These are phyloP conservation scores for Hirtodrosophila cameraria DNA, from an alignment of 2,888 invertebrate genomes.

Conservation along the genomic window DNA sequence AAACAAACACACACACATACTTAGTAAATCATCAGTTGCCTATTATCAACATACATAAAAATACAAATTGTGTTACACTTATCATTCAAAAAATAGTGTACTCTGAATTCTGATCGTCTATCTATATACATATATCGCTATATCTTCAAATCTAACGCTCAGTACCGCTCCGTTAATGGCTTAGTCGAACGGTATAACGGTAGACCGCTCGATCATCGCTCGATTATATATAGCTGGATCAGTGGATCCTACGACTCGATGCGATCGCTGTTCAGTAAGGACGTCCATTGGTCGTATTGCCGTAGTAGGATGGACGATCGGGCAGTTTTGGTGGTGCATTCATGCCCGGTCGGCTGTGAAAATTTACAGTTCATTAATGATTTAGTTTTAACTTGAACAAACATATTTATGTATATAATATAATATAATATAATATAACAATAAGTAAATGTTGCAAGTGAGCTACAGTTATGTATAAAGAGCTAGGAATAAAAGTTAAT, in stretches of 20 bases:
- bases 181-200: slow-evolving; percentile 1
- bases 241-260: no score
- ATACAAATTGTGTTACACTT: slow-evolving; percentile 54
- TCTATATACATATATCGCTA: slow-evolving; percentile 8
- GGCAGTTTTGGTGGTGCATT: slow-evolving; percentile 93
- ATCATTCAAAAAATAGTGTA: slow-evolving; percentile 20
- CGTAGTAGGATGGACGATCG: slow-evolving; percentile 89
- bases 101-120: slow-evolving; percentile 2
- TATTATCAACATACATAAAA: slow-evolving; percentile 38
- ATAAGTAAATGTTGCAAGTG: slow-evolving; percentile 20
- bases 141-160: slow-evolving; percentile 20
- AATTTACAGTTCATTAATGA: slow-evolving; percentile 47
- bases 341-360: slow-evolving; percentile 92
- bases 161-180: slow-evolving; percentile 31
- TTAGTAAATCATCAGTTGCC: slow-evolving; percentile 5
- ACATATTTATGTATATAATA: no score
- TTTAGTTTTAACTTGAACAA: no score
- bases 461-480: no score
- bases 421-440: no score
- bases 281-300: slow-evolving; percentile 82
- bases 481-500: no score
- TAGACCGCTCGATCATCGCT: slow-evolving; percentile 5
- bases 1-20: slow-evolving; percentile 7
- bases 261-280: slow-evolving; percentile 56
- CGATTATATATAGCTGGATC: neutral